A percentile compares a stretch with the other conserved stretches of the same genome.
These are phyloP conservation scores for Lates calcarifer DNA, from an alignment of 2,113 vertebrate species.

Conservation along the genomic window DNA sequence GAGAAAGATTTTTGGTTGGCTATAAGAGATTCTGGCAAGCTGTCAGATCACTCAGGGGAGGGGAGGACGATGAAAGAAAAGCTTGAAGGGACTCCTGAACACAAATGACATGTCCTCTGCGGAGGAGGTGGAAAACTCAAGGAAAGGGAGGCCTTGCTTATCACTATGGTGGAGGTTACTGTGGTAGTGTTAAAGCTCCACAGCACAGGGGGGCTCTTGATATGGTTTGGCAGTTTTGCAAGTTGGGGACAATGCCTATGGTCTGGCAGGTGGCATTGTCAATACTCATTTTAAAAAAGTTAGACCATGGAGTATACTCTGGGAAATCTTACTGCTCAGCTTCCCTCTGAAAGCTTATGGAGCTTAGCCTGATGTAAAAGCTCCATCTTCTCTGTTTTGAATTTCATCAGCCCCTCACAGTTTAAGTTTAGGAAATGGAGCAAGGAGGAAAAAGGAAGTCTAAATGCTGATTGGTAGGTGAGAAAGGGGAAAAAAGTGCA, in stretches of 20 bases:
- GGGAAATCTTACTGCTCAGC: neutral
- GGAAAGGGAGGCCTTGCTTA: too few relatives aligned
- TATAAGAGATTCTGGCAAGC: too few relatives aligned
- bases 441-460: neutral
- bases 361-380: slow-evolving; percentile 5
- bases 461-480: slow-evolving; percentile 1
- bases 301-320: neutral
- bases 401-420: neutral
- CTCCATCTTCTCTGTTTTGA: neutral
- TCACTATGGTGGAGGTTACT: too few relatives aligned
- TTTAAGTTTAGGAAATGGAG: neutral
- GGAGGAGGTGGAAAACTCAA: too few relatives aligned
- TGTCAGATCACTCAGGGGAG: too few relatives aligned
- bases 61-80: too few relatives aligned
- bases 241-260: neutral
- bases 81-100: neutral
- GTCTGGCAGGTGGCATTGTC: neutral
- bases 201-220: neutral
- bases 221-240: neutral
- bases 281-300: neutral
- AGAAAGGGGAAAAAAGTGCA: neutral
- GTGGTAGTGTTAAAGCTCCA: too few relatives aligned
- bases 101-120: neutral
- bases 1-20: too few relatives aligned
- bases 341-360: neutral